Conservation (phyloP, 2,113 vertebrate species). For the Syrmaticus mikado region DNA sequence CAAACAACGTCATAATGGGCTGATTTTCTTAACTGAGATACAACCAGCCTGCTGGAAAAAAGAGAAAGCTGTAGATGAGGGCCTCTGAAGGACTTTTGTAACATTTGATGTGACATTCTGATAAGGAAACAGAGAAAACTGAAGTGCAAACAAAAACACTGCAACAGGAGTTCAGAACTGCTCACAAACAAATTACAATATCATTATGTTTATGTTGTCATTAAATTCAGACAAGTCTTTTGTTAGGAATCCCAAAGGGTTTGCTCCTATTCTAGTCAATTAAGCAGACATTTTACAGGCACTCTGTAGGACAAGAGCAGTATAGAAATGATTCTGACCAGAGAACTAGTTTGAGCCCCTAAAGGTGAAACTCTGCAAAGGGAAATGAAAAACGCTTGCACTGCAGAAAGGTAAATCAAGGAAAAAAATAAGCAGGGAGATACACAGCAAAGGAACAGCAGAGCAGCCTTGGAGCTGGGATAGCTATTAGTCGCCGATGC, state of each 20-base stretch:
- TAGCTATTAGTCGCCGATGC: accelerated
- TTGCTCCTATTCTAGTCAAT: not conserved
- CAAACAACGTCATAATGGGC: not conserved
- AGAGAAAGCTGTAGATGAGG: not conserved
- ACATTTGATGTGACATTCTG: not conserved
- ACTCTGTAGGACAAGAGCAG: not conserved
- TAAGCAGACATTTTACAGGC: not conserved
- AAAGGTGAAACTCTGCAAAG: not conserved
- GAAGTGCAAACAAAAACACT: not conserved
- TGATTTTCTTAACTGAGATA: not conserved
- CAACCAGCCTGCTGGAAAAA: not conserved
- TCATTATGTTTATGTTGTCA: not conserved
- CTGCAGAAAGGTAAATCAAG: not conserved
- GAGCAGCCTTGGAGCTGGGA: not conserved
- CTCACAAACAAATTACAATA: not conserved
- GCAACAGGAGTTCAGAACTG: not conserved
- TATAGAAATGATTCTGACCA: not conserved
- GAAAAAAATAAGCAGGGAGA: not conserved
- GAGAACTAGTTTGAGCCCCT: not conserved
- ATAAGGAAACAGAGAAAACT: not conserved
- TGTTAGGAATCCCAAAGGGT: not conserved
- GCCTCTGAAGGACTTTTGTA: not conserved
- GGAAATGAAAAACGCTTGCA: not conserved
- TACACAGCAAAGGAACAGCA: not conserved
- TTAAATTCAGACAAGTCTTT: not conserved